Evolutionary conservation across 1,140 invertebrate species (phyloP).

Genomic region (Drosophila equinoxialis): DNA sequence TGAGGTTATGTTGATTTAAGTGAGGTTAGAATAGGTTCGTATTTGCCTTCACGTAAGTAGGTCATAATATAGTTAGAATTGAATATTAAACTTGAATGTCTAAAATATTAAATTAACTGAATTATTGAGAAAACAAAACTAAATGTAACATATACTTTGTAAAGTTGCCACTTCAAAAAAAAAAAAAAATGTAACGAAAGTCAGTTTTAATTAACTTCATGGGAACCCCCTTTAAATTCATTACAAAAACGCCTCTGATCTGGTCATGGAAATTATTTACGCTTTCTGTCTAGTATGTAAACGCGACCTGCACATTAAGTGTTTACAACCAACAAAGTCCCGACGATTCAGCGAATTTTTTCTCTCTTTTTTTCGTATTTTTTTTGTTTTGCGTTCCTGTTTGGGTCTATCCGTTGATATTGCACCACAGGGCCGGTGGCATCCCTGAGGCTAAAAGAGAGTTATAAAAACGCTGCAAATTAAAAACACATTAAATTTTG

Average conservation of each 20-base stretch:
- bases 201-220: neutral
- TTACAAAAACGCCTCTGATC: neutral
- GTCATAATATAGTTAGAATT: too few relatives aligned
- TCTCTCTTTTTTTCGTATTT: constrained; percentile 29
- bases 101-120: too few relatives aligned
- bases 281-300: constrained; percentile 19
- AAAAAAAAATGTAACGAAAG: too few relatives aligned
- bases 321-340: constrained; percentile 36
- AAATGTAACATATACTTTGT: too few relatives aligned
- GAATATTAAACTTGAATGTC: too few relatives aligned
- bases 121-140: too few relatives aligned
- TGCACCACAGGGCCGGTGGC: constrained; percentile 15
- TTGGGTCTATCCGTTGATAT: constrained; percentile 6
- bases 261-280: neutral
- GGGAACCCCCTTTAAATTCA: neutral
- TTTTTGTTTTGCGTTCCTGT: constrained; percentile 1
- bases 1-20: neutral
- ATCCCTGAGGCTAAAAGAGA: constrained; percentile 17
- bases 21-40: neutral
- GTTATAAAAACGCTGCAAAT: constrained; percentile 64
- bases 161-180: too few relatives aligned
- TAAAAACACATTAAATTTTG: constrained; percentile 71
- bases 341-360: constrained; percentile 54
- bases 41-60: too few relatives aligned
- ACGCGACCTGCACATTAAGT: constrained; percentile 54